A percentile compares a stretch with the other conserved stretches of the same genome.
Evolutionary conservation across 1,140 invertebrate genomes (phyloP).

Genomic region (Drosophila rhopaloa): DNA sequence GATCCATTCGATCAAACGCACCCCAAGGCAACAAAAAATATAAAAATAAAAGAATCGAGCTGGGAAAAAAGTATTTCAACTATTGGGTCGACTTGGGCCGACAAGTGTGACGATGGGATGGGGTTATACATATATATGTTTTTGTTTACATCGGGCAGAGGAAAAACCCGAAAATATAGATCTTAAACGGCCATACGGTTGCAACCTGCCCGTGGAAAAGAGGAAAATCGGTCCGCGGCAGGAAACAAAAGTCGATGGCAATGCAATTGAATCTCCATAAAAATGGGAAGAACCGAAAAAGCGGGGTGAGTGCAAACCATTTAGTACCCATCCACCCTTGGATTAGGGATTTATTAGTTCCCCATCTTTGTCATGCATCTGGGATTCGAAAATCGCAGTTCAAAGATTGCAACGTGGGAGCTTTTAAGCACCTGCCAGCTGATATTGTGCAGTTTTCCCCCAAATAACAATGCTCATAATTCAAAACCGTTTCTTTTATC

Average conservation of each 20-base stretch:
- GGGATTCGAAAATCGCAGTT: constrained; percentile 20
- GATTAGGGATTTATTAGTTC: constrained; percentile 51
- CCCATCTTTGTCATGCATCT: constrained; percentile 18
- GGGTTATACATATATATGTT: constrained; percentile 10
- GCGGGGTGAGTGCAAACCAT: background rate
- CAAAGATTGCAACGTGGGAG: constrained; percentile 28
- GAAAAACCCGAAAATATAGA: constrained; percentile 59
- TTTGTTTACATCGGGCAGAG: constrained; percentile 63
- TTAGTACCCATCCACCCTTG: constrained; percentile 21
- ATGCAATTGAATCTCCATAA: constrained; percentile 76
- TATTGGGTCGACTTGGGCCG: constrained; percentile 37
- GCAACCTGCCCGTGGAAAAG: constrained; percentile 55
- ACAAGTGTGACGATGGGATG: constrained; percentile 52
- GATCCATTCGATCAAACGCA: constrained; percentile 12
- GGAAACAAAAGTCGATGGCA: constrained; percentile 63
- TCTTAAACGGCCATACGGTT: constrained; percentile 66
- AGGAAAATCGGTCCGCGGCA: constrained; percentile 31
- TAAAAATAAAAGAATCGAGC: constrained; percentile 29
- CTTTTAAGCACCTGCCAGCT: constrained; percentile 62
- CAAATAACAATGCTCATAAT: constrained; percentile 29
- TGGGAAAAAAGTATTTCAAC: constrained; percentile 50
- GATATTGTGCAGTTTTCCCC: constrained; percentile 54
- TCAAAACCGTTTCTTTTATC: constrained; percentile 21
- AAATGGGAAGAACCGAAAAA: constrained; percentile 35
- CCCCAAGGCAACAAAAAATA: constrained; percentile 22